Conservation (phyloP, 2,888 invertebrate genomes). For the Sesia bembeciformis region DNA sequence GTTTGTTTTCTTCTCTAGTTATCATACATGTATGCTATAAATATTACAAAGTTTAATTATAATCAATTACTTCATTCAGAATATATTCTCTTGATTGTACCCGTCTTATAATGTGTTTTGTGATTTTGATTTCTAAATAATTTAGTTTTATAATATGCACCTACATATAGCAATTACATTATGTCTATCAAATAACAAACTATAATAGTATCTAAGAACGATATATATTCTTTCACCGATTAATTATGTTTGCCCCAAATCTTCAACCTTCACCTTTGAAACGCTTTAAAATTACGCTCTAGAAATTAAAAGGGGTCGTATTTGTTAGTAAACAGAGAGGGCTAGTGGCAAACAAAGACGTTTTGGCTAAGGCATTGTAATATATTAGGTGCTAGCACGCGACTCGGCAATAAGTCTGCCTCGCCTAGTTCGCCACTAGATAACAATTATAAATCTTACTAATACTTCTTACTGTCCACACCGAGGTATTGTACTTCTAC, state of each 20-base stretch:
- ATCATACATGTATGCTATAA: too few relatives aligned
- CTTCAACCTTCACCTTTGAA: background rate
- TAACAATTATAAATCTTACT: conserved; percentile 67
- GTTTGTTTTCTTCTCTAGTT: too few relatives aligned
- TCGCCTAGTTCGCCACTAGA: conserved; percentile 52
- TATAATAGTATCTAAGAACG: too few relatives aligned
- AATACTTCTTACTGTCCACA: conserved; percentile 63
- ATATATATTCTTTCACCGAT: too few relatives aligned
- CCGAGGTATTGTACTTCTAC: conserved; percentile 25
- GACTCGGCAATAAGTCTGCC: conserved; percentile 58
- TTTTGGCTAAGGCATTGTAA: conserved; percentile 55
- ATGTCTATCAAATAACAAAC: too few relatives aligned
- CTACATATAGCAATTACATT: too few relatives aligned
- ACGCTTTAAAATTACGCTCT: background rate
- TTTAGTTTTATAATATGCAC: too few relatives aligned
- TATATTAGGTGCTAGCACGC: conserved; percentile 64
- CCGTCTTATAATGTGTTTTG: too few relatives aligned
- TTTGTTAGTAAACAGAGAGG: conserved; percentile 54
- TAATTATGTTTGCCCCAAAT: background rate
- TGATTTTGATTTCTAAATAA: too few relatives aligned
- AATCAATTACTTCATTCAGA: too few relatives aligned
- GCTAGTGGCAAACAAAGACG: conserved; percentile 56
- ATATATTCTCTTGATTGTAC: too few relatives aligned
- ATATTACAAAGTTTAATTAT: too few relatives aligned
- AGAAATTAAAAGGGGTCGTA: conserved; percentile 6